Evolutionary conservation across 2,888 invertebrate genomes (phyloP).

Genomic region (Aphidius colemani): DNA sequence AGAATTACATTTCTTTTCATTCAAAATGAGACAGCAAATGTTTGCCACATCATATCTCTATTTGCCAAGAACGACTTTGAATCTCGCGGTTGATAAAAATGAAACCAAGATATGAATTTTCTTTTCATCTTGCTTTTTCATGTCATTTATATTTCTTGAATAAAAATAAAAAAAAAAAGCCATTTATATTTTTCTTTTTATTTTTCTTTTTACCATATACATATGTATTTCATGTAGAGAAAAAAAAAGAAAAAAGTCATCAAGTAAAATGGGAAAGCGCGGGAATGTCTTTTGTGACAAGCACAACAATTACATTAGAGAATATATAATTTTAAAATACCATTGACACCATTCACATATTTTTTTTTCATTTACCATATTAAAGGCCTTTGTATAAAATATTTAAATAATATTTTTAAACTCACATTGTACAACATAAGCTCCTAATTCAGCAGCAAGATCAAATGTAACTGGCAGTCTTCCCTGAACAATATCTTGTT

Average conservation of each 20-base stretch:
- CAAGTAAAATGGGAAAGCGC: conserved; percentile 1
- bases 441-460: conserved; percentile 88
- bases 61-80: conserved; percentile 55
- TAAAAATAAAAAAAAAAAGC: too few relatives aligned
- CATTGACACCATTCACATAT: neutral
- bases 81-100: conserved; percentile 52
- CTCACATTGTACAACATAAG: conserved; percentile 95
- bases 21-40: conserved; percentile 57
- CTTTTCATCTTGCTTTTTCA: conserved; percentile 14
- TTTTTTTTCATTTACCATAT: neutral
- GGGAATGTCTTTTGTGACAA: conserved; percentile 13
- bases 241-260: neutral
- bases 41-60: conserved; percentile 48
- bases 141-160: neutral
- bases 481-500: conserved; percentile 94
- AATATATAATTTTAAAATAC: conserved; percentile 2
- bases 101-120: conserved; percentile 16
- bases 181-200: neutral
- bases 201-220: neutral
- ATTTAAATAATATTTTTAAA: conserved; percentile 41
- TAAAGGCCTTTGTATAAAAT: too few relatives aligned
- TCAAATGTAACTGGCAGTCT: conserved; percentile 90
- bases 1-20: conserved; percentile 48
- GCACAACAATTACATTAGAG: conserved; percentile 11
- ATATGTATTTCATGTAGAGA: conserved; percentile 1